Evolutionary conservation across 1,140 invertebrate species (phyloP).

Genomic region (Aphaenogaster floridana): DNA sequence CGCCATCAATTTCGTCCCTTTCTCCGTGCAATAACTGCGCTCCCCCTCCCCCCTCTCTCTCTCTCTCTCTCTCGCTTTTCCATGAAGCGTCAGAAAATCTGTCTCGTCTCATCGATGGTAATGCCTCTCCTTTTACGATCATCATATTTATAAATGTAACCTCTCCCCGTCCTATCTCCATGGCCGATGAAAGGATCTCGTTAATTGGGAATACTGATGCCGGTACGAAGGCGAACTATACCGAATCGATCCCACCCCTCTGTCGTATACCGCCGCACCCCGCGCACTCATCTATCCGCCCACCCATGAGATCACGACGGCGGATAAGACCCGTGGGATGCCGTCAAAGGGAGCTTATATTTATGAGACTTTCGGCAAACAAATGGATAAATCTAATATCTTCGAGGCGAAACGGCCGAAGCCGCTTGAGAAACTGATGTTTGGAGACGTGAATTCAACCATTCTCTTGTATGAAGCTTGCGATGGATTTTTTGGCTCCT

Average conservation of each 20-base stretch:
- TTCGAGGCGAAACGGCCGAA: conserved; percentile 70
- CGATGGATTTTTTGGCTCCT: conserved; percentile 41
- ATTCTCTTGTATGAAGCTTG: conserved; percentile 34
- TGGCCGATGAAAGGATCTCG: conserved; percentile 82
- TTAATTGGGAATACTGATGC: conserved; percentile 86
- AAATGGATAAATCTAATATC: conserved; percentile 87
- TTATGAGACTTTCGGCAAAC: conserved; percentile 87
- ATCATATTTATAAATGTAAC: conserved; percentile 82
- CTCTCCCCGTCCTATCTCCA: conserved; percentile 63
- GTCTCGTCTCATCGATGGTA: conserved; percentile 73
- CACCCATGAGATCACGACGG: conserved; percentile 81
- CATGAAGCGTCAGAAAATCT: conserved; percentile 64
- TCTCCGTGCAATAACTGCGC: conserved; percentile 58
- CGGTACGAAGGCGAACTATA: conserved; percentile 78
- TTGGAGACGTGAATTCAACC: conserved; percentile 47
- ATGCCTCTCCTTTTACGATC: conserved; percentile 77
- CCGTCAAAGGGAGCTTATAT: conserved; percentile 87
- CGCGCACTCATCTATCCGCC: conserved; percentile 72
- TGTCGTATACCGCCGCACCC: conserved; percentile 49
- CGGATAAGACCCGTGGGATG: conserved; percentile 84
- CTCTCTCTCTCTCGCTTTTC: conserved; percentile 4
- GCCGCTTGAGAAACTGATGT: conserved; percentile 71
- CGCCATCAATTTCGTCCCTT: conserved; percentile 75
- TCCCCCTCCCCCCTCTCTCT: conserved; percentile 34
- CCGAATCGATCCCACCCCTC: conserved; percentile 81